phyloP scores from a whole-genome alignment of 1,140 invertebrate species.

The Ceratina japonica region DNA sequence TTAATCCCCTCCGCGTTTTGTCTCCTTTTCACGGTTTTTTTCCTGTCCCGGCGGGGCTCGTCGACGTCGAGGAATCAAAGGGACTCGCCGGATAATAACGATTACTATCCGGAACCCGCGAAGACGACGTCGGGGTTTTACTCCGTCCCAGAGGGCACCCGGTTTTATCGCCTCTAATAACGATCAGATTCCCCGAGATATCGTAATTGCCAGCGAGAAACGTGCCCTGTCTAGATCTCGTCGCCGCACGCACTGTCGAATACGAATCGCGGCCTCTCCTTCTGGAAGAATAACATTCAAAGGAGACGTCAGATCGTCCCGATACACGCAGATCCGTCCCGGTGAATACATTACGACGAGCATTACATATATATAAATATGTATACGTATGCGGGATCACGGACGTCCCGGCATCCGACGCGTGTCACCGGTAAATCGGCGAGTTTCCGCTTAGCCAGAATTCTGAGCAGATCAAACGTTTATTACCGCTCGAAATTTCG shows the following conservation, averaged over 20 bases:
- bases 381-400: slow-evolving; percentile 68
- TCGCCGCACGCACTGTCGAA: slow-evolving; percentile 41
- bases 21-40: neutral
- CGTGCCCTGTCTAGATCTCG: slow-evolving; percentile 73
- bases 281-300: slow-evolving; percentile 57
- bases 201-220: slow-evolving; percentile 53
- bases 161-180: slow-evolving; percentile 45
- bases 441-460: slow-evolving; percentile 6
- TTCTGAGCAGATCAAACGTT: neutral
- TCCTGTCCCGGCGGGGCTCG: neutral
- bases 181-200: slow-evolving; percentile 54
- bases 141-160: neutral
- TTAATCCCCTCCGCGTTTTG: neutral
- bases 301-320: slow-evolving; percentile 63
- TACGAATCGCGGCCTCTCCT: slow-evolving; percentile 39
- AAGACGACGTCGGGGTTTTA: neutral
- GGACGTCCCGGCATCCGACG: slow-evolving; percentile 41
- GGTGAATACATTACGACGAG: slow-evolving; percentile 67
- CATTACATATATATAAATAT: slow-evolving; percentile 40
- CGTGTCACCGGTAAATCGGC: slow-evolving; percentile 39
- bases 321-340: slow-evolving; percentile 60
- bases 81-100: neutral
- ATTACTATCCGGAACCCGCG: neutral
- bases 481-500: too few relatives aligned
- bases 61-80: neutral